Evolutionary conservation across 2,113 vertebrate species (phyloP).

Genomic region (Rhinoptilus africanus): DNA sequence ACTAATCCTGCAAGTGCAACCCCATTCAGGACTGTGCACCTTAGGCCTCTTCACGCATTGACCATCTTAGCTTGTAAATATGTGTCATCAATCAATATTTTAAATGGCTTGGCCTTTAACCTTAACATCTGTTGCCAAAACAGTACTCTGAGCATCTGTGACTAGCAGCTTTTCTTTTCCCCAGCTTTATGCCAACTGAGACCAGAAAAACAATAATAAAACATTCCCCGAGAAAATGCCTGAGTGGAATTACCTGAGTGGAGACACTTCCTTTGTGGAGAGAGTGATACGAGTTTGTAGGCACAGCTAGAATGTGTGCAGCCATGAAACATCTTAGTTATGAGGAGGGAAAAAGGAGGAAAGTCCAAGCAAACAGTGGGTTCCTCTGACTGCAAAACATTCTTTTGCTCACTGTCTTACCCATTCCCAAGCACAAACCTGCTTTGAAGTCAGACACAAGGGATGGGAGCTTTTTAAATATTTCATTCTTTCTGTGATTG

Average conservation of each 20-base stretch:
- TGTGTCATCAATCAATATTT: conserved; percentile 80
- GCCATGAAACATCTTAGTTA: not conserved
- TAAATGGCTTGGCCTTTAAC: conserved; percentile 83
- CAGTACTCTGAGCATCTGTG: conserved; percentile 37
- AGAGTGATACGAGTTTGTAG: not conserved
- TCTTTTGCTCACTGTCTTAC: conserved; percentile 57
- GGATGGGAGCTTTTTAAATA: conserved; percentile 54
- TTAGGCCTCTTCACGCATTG: conserved; percentile 5
- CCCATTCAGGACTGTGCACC: not conserved
- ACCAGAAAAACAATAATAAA: conserved; percentile 23
- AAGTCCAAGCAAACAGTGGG: not conserved
- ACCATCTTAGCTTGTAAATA: conserved; percentile 77
- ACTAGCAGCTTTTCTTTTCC: not conserved
- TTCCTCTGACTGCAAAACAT: conserved; percentile 25
- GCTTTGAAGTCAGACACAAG: conserved; percentile 65
- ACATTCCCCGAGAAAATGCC: not conserved
- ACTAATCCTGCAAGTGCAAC: not conserved
- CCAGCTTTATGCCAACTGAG: not conserved
- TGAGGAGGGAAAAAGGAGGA: not conserved
- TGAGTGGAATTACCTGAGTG: not conserved
- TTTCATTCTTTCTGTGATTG: conserved; percentile 60
- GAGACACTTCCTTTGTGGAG: not conserved
- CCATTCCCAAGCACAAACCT: conserved; percentile 65
- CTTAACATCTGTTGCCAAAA: conserved; percentile 85
- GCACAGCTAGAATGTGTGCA: not conserved